Conservation (phyloP, 2,888 invertebrate species). For the Prenolepis imparis region DNA sequence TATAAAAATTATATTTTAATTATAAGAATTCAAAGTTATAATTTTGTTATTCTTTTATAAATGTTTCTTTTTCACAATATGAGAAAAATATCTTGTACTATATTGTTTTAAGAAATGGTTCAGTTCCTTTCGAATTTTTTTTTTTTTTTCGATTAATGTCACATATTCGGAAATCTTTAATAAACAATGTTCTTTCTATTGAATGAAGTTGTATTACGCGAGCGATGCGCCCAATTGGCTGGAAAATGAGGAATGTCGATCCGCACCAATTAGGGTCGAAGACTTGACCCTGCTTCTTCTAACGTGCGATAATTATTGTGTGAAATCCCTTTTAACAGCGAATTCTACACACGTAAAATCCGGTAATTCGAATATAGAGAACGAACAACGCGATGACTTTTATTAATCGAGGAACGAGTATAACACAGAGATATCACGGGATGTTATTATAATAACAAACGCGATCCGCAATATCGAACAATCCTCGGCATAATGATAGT, state of each 20-base stretch:
- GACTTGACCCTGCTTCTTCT: constrained; percentile 55
- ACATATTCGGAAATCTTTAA: neutral
- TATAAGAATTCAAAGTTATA: neutral
- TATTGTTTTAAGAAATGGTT: neutral
- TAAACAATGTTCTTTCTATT: neutral
- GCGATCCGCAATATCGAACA: constrained; percentile 18
- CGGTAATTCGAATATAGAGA: constrained; percentile 25
- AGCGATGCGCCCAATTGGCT: constrained; percentile 68
- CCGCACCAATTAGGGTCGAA: constrained; percentile 74
- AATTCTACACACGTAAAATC: constrained; percentile 26
- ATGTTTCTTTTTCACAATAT: neutral
- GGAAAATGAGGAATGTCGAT: constrained; percentile 74
- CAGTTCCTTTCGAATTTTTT: neutral
- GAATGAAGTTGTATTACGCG: constrained; percentile 40
- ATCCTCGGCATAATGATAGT: neutral
- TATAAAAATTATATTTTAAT: neutral
- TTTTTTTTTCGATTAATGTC: constrained; percentile 8
- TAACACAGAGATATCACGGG: neutral
- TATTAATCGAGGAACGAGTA: neutral
- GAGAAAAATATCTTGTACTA: neutral
- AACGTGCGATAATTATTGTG: constrained; percentile 74
- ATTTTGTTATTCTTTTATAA: neutral
- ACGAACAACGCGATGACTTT: neutral
- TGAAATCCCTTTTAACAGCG: constrained; percentile 66
- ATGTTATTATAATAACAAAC: constrained; percentile 20